phyloP scores from a whole-genome alignment of 2,113 vertebrate genomes.

The Coturnix japonica region DNA sequence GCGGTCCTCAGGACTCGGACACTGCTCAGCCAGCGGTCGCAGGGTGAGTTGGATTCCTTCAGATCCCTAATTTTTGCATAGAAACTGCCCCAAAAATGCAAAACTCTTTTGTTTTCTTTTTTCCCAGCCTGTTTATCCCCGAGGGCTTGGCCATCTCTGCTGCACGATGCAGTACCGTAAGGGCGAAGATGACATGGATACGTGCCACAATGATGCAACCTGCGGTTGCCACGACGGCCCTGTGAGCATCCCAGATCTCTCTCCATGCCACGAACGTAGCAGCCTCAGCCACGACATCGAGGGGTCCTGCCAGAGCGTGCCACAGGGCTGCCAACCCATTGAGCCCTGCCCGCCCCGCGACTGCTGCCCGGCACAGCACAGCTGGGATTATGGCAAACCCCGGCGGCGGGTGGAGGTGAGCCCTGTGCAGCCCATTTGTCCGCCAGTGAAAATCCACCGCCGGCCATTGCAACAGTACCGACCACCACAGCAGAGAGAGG shows the following conservation, averaged over 20 bases:
- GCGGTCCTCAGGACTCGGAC: not conserved
- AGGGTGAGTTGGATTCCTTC: constrained; percentile 39
- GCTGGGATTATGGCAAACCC: not conserved
- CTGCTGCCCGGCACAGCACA: not conserved
- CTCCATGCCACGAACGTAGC: not conserved
- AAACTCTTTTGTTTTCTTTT: not conserved
- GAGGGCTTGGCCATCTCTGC: not conserved
- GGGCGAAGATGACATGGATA: not conserved
- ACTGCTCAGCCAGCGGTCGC: not conserved
- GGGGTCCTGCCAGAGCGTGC: constrained; percentile 17
- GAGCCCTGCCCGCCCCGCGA: fast-evolving
- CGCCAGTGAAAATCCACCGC: not conserved
- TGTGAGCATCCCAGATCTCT: fast-evolving
- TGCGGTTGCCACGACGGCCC: not conserved
- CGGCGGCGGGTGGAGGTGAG: constrained; percentile 47
- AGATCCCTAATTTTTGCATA: not conserved
- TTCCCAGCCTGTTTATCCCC: not conserved
- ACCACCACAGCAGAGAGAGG: not conserved
- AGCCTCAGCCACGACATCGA: constrained; percentile 34
- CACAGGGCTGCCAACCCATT: not conserved
- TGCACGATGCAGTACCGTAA: not conserved
- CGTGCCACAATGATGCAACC: not conserved
- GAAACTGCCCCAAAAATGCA: not conserved
- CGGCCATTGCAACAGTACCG: constrained; percentile 40
- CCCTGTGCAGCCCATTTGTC: not conserved